Percentiles rank a stretch among this genome's conserved stretches.
phyloP scores from a whole-genome alignment of 2,113 vertebrate species.

The Hemibagrus wyckioides region DNA sequence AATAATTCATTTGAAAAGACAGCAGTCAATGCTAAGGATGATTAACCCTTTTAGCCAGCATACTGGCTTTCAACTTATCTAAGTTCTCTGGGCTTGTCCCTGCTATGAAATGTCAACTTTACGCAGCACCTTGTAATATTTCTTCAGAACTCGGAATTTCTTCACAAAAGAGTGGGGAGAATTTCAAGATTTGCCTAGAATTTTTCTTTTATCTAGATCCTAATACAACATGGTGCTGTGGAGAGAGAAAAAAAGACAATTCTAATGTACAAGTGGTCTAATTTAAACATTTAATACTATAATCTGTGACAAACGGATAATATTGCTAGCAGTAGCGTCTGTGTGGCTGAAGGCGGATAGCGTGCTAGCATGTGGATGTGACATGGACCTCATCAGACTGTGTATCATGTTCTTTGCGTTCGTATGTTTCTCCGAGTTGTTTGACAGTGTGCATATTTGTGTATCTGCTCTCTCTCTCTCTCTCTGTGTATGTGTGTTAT shows the following conservation, averaged over 20 bases:
- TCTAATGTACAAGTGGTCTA: neutral
- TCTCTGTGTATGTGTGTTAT: neutral
- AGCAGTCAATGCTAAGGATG: too few species aligned
- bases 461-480: too few species aligned
- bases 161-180: neutral
- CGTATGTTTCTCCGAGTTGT: neutral
- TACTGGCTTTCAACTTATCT: neutral
- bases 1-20: too few species aligned
- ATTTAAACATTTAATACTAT: neutral
- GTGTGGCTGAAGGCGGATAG: slow-evolving; percentile 4
- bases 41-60: too few species aligned
- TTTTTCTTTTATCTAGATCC: neutral
- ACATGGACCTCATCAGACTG: neutral
- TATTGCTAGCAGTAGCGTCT: neutral
- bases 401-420: neutral
- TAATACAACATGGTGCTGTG: neutral
- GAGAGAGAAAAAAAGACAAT: neutral
- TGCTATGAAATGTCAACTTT: neutral
- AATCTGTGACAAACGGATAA: neutral
- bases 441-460: slow-evolving; percentile 19
- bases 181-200: neutral
- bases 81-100: neutral
- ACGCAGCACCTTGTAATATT: neutral
- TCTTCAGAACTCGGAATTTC: neutral
- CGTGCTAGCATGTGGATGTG: slow-evolving; percentile 10